Base-by-base conservation (phyloP, 1,140 invertebrate species). In the Penaeus indicus region DNA sequence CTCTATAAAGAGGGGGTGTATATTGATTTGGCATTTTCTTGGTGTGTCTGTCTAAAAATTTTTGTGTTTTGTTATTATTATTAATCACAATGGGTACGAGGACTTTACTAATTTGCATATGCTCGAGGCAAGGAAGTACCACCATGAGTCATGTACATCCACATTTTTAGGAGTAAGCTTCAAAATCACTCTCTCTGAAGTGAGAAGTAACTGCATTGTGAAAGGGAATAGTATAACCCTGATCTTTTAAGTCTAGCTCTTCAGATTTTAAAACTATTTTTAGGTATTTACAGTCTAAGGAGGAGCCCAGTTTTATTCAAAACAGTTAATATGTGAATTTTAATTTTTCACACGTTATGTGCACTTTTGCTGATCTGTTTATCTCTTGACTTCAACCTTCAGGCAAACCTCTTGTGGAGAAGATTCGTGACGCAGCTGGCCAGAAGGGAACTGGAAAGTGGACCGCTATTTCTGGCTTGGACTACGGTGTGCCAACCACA, bases 381-480 rank as follows among this genome's bases (percentile, higher is more conserved):
- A 8, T 38, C 60, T 27, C 22, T 63, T 27, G 42, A 18, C 3
- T 64, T 77, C 38, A 61, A 85, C n/a, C 63, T 67, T 16, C 67
- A 92, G 92, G 92, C 13, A 91, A 95, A 78, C 95, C 95, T 91
- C 93, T 99, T 27, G 93, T 99, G 42, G 97, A 98, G 64, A 97
- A 99, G 92, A 99, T 99, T 89, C 94, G 96, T 3, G 99, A 99
- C 93, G 95, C 97, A 19, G 99, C 99, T 61, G 99, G 99, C 3
- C 98, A 99, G 93, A 99, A 99, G 93, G 99, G 99, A 84, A 99
- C 99, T 0, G 99, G 99, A 67, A 99, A 99, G 93, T 99, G 99
- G 99, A 99, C 99, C 0, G 98, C 97, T 7, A 99, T 99, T 90
- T 95, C 97, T 27, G 97, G 98, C 0, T 94, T 99, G 19, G 98